Conservation (phyloP, 2,888 invertebrate species). For the Girardia tigrina region DNA sequence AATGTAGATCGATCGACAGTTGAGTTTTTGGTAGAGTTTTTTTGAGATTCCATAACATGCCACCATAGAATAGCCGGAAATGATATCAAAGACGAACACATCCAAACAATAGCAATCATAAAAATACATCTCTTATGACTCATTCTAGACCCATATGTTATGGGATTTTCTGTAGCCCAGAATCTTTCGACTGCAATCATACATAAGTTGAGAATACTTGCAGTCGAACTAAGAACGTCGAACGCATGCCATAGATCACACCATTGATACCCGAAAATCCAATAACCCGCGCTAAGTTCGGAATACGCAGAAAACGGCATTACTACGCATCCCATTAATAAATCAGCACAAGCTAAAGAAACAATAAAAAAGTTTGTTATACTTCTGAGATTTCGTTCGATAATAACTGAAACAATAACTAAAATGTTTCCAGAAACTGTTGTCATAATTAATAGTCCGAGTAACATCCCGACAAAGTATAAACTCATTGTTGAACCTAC, state of each 20-base stretch:
- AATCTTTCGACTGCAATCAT: slow-evolving; percentile 89
- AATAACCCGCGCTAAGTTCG: slow-evolving; percentile 51
- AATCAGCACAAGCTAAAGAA: slow-evolving; percentile 35
- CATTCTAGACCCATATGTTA: slow-evolving; percentile 87
- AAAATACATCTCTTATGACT: slow-evolving; percentile 67
- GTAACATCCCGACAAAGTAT: slow-evolving; percentile 23
- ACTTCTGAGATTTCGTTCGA: slow-evolving; percentile 34
- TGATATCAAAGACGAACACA: slow-evolving; percentile 84
- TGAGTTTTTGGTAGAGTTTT: background rate
- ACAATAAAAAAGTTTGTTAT: slow-evolving; percentile 37
- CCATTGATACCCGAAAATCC: slow-evolving; percentile 86
- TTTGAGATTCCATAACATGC: slow-evolving; percentile 52
- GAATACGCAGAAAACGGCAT: slow-evolving; percentile 36
- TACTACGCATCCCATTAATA: slow-evolving; percentile 36
- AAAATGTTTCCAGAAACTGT: slow-evolving; percentile 33
- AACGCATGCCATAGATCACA: slow-evolving; percentile 93
- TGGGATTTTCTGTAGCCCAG: slow-evolving; percentile 98
- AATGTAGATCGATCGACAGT: background rate
- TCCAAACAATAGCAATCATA: slow-evolving; percentile 83
- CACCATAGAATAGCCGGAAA: slow-evolving; percentile 76
- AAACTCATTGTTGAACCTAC: background rate
- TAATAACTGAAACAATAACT: slow-evolving; percentile 36
- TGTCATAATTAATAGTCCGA: background rate
- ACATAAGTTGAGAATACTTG: slow-evolving; percentile 87
- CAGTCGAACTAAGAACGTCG: slow-evolving; percentile 89